Evolutionary conservation across 2,888 invertebrate genomes (phyloP).

Genomic region (Tolmerus cingulatus): DNA sequence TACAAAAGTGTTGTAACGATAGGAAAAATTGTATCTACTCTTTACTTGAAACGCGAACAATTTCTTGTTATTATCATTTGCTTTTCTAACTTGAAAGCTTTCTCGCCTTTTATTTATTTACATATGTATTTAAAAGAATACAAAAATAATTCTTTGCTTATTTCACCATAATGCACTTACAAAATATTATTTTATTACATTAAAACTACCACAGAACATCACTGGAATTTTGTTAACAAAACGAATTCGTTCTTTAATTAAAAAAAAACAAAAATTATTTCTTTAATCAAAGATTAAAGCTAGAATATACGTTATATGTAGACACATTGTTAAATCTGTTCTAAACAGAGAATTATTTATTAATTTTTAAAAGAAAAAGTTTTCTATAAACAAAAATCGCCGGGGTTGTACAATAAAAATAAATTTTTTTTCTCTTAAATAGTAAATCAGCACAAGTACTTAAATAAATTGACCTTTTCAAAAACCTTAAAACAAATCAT

Average conservation of each 20-base stretch:
- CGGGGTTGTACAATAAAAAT: conserved; percentile 44
- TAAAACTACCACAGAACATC: neutral
- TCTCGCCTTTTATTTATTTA: neutral
- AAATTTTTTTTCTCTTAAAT: neutral
- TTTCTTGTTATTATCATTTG: too few relatives aligned
- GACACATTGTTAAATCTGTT: conserved; percentile 14
- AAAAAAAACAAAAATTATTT: neutral
- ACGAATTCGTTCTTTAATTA: neutral
- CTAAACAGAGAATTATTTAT: conserved; percentile 20
- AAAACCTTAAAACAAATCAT: neutral
- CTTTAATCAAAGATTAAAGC: conserved; percentile 27
- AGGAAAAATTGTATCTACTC: too few relatives aligned
- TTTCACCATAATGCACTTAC: neutral
- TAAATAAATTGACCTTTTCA: conserved; percentile 2
- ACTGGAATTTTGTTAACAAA: neutral
- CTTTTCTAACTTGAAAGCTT: neutral
- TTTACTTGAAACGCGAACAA: too few relatives aligned
- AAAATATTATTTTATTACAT: neutral
- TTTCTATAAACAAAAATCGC: conserved; percentile 16
- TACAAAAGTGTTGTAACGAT: too few relatives aligned
- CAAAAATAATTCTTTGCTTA: neutral
- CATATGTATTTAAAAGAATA: neutral
- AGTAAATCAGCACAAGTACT: conserved; percentile 27
- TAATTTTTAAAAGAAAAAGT: conserved; percentile 26
- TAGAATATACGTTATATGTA: conserved; percentile 6